Evolutionary conservation across 2,888 invertebrate species (phyloP).

Genomic region (Ormia ochracea): DNA sequence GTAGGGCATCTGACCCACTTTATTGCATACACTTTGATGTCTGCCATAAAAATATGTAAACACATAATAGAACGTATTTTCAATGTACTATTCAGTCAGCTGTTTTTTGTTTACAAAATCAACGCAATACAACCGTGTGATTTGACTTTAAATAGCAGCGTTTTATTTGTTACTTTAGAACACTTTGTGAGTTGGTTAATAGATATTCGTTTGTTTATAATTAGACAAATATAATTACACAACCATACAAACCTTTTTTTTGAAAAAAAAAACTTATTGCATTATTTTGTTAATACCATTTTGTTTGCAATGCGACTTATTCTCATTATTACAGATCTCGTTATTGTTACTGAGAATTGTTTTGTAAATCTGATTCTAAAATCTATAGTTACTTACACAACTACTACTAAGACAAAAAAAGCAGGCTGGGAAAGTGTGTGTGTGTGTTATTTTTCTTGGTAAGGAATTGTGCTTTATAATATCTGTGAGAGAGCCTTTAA

Average conservation of each 20-base stretch:
- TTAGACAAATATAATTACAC: neutral
- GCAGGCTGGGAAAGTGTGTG: slow-evolving; percentile 57
- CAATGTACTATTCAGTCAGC: no score
- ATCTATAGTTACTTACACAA: slow-evolving; percentile 57
- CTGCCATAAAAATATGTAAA: no score
- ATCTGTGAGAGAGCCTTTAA: no score
- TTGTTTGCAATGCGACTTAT: neutral
- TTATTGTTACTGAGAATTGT: neutral
- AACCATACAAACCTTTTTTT: slow-evolving; percentile 4
- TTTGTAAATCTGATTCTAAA: slow-evolving; percentile 48
- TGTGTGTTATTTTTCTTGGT: neutral
- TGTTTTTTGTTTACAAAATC: no score
- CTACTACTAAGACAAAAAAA: slow-evolving; percentile 68
- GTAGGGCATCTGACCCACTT: no score
- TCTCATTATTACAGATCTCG: neutral
- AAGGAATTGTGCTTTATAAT: no score
- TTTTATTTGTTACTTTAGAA: no score
- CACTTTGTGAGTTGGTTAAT: no score
- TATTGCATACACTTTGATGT: no score
- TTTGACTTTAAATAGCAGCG: no score
- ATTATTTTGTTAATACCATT: neutral
- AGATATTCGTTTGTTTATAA: neutral
- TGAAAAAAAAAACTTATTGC: neutral
- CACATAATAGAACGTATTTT: no score
- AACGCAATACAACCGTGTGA: no score